These are phyloP conservation scores for Micropoecilia bifurca DNA, from an alignment of 2,797 vertebrate genomes.

Conservation along the genomic window DNA sequence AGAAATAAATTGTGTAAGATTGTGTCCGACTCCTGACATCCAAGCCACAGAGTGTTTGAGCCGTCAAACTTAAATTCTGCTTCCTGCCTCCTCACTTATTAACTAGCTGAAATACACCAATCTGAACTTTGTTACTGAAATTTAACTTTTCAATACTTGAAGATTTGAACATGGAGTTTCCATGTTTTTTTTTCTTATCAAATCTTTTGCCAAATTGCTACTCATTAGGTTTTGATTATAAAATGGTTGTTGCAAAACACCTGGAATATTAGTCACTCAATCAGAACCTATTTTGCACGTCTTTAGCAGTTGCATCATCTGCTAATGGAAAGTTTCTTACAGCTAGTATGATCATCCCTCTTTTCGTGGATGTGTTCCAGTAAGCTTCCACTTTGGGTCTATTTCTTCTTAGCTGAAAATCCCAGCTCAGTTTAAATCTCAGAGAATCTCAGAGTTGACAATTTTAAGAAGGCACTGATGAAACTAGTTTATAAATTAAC, in stretches of 20 bases:
- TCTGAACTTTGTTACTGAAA: not conserved
- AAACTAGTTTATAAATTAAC: not conserved
- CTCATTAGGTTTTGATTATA: not conserved
- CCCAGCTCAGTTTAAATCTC: not conserved
- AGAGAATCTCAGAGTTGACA: too few relatives aligned
- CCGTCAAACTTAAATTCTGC: conserved; percentile 24
- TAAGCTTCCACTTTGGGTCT: not conserved
- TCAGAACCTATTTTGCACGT: not conserved
- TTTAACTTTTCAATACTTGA: not conserved
- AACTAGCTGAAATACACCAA: not conserved
- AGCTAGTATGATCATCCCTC: not conserved
- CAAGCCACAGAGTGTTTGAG: conserved; percentile 2
- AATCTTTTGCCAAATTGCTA: not conserved
- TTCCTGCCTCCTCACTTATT: not conserved
- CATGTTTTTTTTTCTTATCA: not conserved
- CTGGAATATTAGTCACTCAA: not conserved
- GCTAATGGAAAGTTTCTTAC: not conserved
- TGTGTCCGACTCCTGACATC: conserved; percentile 14
- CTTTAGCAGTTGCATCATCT: not conserved
- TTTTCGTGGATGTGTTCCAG: not conserved
- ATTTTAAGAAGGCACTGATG: not conserved
- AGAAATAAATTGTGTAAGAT: not conserved
- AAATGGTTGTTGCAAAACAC: too few relatives aligned
- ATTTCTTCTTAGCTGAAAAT: not conserved
- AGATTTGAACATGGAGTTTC: not conserved